Evolutionary conservation across 2,113 vertebrate genomes (phyloP).

Genomic region (Onychorhynchus coronatus): DNA sequence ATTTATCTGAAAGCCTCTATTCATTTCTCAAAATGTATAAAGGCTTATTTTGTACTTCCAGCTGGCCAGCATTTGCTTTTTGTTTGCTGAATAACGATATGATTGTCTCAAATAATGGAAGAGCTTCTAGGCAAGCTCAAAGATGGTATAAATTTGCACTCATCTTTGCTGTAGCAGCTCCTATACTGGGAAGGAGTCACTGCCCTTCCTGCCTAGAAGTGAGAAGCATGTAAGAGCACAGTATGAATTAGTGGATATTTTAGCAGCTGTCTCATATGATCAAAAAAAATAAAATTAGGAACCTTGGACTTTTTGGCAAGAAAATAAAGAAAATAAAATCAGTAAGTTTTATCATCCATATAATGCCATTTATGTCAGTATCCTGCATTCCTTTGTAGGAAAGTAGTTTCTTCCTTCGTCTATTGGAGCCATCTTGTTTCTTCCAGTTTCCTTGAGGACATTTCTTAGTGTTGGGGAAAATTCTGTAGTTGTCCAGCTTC

Average conservation of each 20-base stretch:
- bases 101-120: conserved; percentile 25
- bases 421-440: background rate
- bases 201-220: conserved; percentile 23
- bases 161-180: conserved; percentile 35
- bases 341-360: background rate
- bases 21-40: conserved; percentile 44
- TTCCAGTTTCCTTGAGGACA: background rate
- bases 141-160: background rate
- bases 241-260: conserved; percentile 55
- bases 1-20: conserved; percentile 51
- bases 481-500: background rate
- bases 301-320: conserved; percentile 6
- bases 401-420: conserved; percentile 26
- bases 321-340: too few relatives aligned
- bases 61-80: conserved; percentile 26
- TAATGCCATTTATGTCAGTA: background rate
- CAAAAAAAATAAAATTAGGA: conserved; percentile 30
- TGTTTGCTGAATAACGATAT: conserved; percentile 24
- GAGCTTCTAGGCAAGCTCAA: conserved; percentile 7
- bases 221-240: background rate
- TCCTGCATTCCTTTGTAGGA: conserved; percentile 19
- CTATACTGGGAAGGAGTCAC: conserved; percentile 12
- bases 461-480: background rate
- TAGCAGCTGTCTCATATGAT: background rate
- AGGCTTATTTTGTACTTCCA: conserved; percentile 10